These are phyloP conservation scores for Drosophila sturtevanti DNA, from an alignment of 1,140 invertebrate genomes.

Conservation along the genomic window DNA sequence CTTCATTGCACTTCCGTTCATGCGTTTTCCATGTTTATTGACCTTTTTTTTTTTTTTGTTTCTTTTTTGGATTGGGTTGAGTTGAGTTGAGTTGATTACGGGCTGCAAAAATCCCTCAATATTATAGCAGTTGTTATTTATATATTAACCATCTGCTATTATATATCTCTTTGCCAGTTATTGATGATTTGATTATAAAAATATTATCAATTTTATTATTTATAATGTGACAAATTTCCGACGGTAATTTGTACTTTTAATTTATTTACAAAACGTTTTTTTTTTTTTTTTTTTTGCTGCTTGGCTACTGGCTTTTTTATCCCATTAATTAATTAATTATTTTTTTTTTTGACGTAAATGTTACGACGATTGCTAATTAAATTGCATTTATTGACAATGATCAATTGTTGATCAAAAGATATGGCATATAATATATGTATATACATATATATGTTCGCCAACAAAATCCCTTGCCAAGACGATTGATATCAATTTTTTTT, in stretches of 20 bases:
- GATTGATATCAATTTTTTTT: background rate
- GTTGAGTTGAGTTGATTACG: background rate
- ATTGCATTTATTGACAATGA: background rate
- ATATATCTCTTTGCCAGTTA: conserved; percentile 23
- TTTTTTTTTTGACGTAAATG: background rate
- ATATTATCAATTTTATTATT: conserved; percentile 6
- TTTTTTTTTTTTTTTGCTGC: too few species aligned
- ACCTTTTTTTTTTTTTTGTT: background rate
- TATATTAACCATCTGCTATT: background rate
- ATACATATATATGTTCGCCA: background rate
- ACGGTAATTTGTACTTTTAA: conserved; percentile 13
- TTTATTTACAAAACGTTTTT: conserved; percentile 5
- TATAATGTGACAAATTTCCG: conserved; percentile 2
- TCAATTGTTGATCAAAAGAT: background rate
- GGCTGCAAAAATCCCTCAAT: background rate
- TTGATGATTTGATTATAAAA: conserved; percentile 18
- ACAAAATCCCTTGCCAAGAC: background rate
- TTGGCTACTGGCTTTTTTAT: background rate
- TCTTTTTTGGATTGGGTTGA: background rate
- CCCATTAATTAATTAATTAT: background rate
- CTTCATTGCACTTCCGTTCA: background rate
- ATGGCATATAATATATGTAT: background rate
- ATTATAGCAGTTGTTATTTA: background rate
- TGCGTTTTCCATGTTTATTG: background rate
- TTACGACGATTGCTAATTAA: background rate